A percentile compares a stretch with the other conserved stretches of the same genome.
phyloP scores from a whole-genome alignment of 2,113 vertebrate species.

The Vireo altiloquus region DNA sequence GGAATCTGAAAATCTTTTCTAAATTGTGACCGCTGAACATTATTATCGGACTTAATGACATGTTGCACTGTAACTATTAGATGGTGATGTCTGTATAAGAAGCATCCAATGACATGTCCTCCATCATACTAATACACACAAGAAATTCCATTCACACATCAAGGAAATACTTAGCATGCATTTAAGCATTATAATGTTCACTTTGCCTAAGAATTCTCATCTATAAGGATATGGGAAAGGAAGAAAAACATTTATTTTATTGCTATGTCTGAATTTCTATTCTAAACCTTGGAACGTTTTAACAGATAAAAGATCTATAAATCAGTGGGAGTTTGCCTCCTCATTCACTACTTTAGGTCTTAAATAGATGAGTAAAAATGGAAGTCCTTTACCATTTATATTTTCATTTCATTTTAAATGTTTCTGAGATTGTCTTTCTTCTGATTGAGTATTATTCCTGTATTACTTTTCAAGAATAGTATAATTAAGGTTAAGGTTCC shows the following conservation, averaged over 20 bases:
- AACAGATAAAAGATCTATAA: neutral
- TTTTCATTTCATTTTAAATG: neutral
- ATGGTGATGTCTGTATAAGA: neutral
- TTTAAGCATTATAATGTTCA: neutral
- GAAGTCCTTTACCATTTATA: neutral
- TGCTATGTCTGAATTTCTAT: neutral
- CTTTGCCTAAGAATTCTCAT: neutral
- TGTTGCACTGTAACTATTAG: neutral
- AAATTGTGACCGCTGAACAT: neutral
- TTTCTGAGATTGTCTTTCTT: neutral
- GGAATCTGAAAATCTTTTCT: neutral
- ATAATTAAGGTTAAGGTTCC: neutral
- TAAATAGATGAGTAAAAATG: neutral
- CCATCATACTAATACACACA: accelerated
- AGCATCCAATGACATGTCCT: neutral
- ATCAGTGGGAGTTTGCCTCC: neutral
- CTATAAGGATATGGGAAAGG: neutral
- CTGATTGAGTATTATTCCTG: neutral
- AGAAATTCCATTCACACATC: neutral
- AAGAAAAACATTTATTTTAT: neutral
- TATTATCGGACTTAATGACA: neutral
- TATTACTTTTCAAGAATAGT: neutral
- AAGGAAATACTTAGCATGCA: neutral
- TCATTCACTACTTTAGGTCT: neutral
- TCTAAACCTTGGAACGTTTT: neutral